Base-by-base conservation (phyloP, 2,797 vertebrate genomes). In the Typhlichthys eigenmanni region DNA sequence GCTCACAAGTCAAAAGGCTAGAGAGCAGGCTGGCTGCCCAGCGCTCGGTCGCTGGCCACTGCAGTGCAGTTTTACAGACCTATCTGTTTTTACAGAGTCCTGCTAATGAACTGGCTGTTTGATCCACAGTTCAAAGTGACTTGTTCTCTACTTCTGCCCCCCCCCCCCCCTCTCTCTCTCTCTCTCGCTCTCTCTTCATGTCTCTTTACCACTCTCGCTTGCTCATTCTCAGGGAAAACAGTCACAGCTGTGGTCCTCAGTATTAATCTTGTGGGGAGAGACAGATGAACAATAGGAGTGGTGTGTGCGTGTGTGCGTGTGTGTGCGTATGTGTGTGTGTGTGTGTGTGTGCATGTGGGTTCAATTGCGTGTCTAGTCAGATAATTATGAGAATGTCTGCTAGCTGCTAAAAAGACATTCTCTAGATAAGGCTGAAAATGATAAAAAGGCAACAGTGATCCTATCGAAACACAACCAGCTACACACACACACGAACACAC, bases 91-190 rank as follows among this genome's bases (percentile, higher is more conserved):
- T 93, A 94, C 92, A 91, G 88, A 93, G 89, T 92, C 89, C 89
- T 90, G 85, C 92, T 95, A 95, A 95, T 94, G 90, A 92, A 93
- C 89, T 93, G 87, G 90, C 87, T 90, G 90, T 94, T 94, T 94
- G 93, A 94, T 93, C 91, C 90, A 77, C 53, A 68, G 55, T 47
- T 43, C 88, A 86, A 85, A 87, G 87, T 79, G 85, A 84, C 86
- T 91, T 89, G 29, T 50, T 19, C 7, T n/a, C 11, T 46, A 5
- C 24, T 46, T 6, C 38, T 29, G 10, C 48, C 6, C 45, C 3
- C 9, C 19, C 1, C 17, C 9, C 17, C n/a, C 58, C 5, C 19
- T 29, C 13, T 48, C 52, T 10, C 53, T 14, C 62, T 19, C 55
- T 9, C 50, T 24, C 24, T 29, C 24, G 4, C 24, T 29, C 24